Evolutionary conservation across 2,888 invertebrate genomes (phyloP), one percentile per base, ranked within the genome.

Genomic region (Caenorhabditis sp.): DNA sequence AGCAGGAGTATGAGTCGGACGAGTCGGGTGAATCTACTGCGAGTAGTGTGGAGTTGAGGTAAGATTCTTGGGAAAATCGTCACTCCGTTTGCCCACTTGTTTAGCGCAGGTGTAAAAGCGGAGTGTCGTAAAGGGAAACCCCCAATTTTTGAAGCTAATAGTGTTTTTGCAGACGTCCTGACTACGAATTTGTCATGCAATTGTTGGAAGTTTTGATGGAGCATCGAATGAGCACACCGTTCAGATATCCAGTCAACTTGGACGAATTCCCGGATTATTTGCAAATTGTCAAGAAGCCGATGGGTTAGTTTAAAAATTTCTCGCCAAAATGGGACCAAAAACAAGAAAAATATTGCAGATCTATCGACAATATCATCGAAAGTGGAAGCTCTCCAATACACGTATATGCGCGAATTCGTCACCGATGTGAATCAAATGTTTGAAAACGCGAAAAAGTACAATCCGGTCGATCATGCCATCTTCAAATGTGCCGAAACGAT

Each of bases 391-490:
- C 78, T 84, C 37, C 81, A 85, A 31, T 90, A 90, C 77, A 73
- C 77, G 24, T 81, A 80, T 37, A 78, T 90, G 36, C 83, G 85
- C 63, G 95, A 97, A 88, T 96, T 97, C 89, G 94, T 96, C 88
- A 94, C 94, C 88, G 97, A 97, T 89, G 94, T 97, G n/a, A 95
- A 95, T 77, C 95, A 95, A 90, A 95, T 99, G 88, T 97, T 97
- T 90, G 96, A 97, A 90, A 99, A 99, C 90, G 97, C 97, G 12
- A 74, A 75, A 55, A 62, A 58, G 12, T 78, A 74, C 66, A 71
- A 76, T 66, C 72, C 65, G 26, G 62, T 65, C 54, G 95, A 95
- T 89, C 95, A 96, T 21, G 93, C 94, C 75, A 95, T 96, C 90
- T 96, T 94, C 90, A 93, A 95, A 87, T 95, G 95, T 90, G 97